A percentile compares a stretch with the other conserved stretches of the same genome.
phyloP scores from a whole-genome alignment of 2,888 invertebrate genomes.

The Sarcophaga caerulescens region DNA sequence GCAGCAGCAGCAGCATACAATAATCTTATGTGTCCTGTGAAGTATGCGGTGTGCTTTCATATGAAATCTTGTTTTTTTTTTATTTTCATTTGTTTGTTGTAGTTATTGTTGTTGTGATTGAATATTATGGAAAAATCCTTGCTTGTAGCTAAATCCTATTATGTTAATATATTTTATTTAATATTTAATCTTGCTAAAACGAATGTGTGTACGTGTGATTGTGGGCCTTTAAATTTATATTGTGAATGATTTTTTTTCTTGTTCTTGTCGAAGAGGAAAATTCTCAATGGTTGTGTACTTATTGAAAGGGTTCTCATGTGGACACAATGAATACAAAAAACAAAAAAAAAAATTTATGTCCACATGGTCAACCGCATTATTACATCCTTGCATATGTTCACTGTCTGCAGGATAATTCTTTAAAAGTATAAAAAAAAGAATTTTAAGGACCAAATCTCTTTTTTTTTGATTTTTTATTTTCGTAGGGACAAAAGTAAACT shows the following conservation, averaged over 20 bases:
- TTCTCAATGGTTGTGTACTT: not conserved
- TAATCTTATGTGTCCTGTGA: slow-evolving; percentile 11
- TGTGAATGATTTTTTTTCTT: not conserved
- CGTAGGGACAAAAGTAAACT: no score
- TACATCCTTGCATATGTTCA: not conserved
- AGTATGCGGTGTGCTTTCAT: not conserved
- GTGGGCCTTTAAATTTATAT: not conserved
- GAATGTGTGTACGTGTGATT: not conserved
- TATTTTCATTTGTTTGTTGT: not conserved
- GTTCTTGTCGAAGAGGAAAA: not conserved
- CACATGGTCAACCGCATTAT: slow-evolving; percentile 36
- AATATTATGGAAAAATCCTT: slow-evolving; percentile 42
- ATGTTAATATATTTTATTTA: slow-evolving; percentile 68
- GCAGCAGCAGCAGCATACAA: no score
- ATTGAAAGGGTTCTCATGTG: slow-evolving; percentile 16
- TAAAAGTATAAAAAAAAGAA: not conserved
- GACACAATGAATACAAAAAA: not conserved
- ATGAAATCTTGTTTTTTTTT: not conserved
- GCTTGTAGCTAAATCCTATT: slow-evolving; percentile 60
- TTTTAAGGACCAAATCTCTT: not conserved
- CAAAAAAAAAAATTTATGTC: not conserved
- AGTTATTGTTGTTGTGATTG: slow-evolving; percentile 25
- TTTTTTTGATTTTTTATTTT: no score
- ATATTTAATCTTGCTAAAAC: slow-evolving; percentile 60
- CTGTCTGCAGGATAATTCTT: slow-evolving; percentile 6